These are phyloP conservation scores for Potamarius usumacintae DNA, from an alignment of 2,113 vertebrate species.

Conservation along the genomic window DNA sequence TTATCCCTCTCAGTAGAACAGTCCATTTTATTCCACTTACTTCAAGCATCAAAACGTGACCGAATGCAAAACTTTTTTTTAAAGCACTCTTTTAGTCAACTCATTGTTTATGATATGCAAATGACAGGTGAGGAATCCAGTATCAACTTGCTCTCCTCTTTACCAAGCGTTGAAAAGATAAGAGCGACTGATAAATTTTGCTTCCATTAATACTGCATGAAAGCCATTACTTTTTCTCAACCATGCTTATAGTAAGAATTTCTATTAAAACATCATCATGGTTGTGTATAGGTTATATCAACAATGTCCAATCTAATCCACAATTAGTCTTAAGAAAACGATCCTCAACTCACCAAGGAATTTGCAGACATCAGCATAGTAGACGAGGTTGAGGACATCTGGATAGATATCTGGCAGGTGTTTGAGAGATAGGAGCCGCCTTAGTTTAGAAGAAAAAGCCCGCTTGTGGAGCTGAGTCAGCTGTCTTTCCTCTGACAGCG, in stretches of 20 bases:
- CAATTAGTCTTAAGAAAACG: neutral
- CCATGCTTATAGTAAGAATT: neutral
- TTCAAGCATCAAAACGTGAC: neutral
- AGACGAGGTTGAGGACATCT: constrained; percentile 80
- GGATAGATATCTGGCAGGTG: constrained; percentile 80
- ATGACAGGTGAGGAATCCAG: neutral
- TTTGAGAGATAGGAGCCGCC: constrained; percentile 89
- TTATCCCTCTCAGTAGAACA: neutral
- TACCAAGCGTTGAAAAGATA: neutral
- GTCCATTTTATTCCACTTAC: neutral
- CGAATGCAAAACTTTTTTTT: neutral
- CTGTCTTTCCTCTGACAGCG: constrained; percentile 88
- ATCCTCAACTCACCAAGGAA: constrained; percentile 80
- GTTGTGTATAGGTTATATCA: too few species aligned
- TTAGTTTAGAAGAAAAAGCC: constrained; percentile 84
- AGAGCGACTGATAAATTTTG: neutral
- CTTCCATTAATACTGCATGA: neutral
- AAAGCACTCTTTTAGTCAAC: neutral
- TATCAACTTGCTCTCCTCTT: neutral
- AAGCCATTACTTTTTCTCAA: neutral
- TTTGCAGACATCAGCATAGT: constrained; percentile 78
- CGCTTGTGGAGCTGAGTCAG: constrained; percentile 82
- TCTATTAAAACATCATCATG: neutral
- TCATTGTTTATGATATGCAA: neutral
- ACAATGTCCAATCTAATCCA: neutral